Percentiles rank a stretch among this genome's conserved stretches.
Conservation (phyloP, 2,797 vertebrate species). For the Neolamprologus multifasciatus region DNA sequence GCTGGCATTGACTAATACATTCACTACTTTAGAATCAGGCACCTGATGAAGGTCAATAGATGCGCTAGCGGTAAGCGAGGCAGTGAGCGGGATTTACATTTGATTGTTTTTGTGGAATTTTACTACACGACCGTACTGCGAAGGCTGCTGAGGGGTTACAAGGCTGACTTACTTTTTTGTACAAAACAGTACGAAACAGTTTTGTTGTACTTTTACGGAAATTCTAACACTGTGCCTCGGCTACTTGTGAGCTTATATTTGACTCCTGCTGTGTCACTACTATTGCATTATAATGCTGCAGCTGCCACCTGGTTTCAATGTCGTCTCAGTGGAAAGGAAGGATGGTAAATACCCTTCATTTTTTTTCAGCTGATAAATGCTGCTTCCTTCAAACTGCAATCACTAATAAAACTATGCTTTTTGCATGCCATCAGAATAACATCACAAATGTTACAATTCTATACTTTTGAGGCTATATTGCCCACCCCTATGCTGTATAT, state of each 20-base stretch:
- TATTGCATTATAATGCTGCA: background rate
- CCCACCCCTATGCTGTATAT: background rate
- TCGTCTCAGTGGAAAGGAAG: background rate
- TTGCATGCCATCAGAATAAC: background rate
- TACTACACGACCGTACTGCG: background rate
- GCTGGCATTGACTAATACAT: background rate
- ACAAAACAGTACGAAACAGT: background rate
- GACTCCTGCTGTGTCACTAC: background rate
- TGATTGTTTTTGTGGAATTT: background rate
- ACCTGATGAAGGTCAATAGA: background rate
- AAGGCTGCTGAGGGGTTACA: background rate
- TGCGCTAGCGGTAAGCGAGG: background rate
- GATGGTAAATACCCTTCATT: background rate
- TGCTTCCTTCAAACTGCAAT: background rate
- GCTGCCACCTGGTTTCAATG: background rate
- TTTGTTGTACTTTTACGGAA: background rate
- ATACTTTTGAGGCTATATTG: background rate
- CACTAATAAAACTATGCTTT: fast-evolving
- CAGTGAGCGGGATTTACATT: background rate
- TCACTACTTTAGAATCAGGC: background rate
- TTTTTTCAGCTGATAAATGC: background rate
- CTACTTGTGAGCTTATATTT: background rate
- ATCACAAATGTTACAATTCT: background rate
- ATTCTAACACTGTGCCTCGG: background rate
- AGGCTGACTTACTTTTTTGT: background rate